A percentile compares a stretch with the other conserved stretches of the same genome.
phyloP scores from a whole-genome alignment of 2,797 vertebrate genomes.

The Microchirus variegatus region DNA sequence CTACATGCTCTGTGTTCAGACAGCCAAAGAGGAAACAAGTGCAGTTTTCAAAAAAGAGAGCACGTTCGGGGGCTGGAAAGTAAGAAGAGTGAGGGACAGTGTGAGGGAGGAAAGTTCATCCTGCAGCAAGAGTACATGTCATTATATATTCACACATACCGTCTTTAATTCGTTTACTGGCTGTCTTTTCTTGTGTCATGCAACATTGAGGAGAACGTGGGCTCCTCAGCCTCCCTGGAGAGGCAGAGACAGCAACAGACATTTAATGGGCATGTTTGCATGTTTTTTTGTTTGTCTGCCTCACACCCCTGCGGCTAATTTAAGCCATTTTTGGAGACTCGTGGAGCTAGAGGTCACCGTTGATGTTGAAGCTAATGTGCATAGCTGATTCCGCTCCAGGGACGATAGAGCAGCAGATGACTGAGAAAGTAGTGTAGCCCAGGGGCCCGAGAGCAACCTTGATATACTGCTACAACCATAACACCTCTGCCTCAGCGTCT shows the following conservation, averaged over 20 bases:
- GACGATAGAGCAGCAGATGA: constrained; percentile 27
- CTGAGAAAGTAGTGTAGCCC: constrained; percentile 49
- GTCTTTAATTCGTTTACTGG: neutral
- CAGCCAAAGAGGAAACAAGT: constrained; percentile 14
- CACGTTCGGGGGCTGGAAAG: neutral
- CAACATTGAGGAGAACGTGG: constrained; percentile 36
- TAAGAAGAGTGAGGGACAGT: constrained; percentile 2
- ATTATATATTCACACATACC: neutral
- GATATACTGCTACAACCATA: constrained; percentile 45
- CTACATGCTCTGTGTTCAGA: constrained; percentile 44
- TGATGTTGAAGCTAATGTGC: constrained; percentile 52
- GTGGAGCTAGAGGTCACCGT: constrained; percentile 42
- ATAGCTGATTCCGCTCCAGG: constrained; percentile 40
- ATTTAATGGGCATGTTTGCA: constrained; percentile 49
- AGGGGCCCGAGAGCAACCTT: constrained; percentile 55
- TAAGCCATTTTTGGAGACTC: constrained; percentile 54
- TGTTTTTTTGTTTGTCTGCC: constrained; percentile 62
- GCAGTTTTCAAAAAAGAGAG: constrained; percentile 12
- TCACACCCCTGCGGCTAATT: constrained; percentile 55
- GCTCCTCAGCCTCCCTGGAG: constrained; percentile 40
- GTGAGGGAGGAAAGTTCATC: no score
- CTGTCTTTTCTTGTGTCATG: constrained; percentile 28
- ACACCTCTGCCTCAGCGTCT: constrained; percentile 47
- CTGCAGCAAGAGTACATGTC: neutral
- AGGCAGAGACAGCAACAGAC: constrained; percentile 36